Conservation (phyloP, 2,888 invertebrate genomes). For the Amiota communis region DNA sequence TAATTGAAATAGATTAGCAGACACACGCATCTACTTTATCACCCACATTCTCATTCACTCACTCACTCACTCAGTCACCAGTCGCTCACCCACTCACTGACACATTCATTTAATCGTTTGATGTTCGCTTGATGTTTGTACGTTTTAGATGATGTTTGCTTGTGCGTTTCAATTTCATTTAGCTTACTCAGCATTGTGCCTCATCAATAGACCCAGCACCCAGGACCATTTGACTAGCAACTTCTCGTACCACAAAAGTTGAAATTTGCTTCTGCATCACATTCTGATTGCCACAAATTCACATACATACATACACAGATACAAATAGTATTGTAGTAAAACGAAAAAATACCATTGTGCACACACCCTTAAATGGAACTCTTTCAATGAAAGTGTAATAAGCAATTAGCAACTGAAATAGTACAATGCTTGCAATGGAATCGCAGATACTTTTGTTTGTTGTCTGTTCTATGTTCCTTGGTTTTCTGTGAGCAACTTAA, state of each 20-base stretch:
- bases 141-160: conserved; percentile 42
- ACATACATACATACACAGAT: too few relatives aligned
- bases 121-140: conserved; percentile 42
- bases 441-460: too few relatives aligned
- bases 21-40: background rate
- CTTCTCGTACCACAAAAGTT: too few relatives aligned
- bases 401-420: background rate
- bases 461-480: too few relatives aligned
- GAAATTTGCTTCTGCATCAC: too few relatives aligned
- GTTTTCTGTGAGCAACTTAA: too few relatives aligned
- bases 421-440: too few relatives aligned
- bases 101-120: background rate
- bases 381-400: background rate
- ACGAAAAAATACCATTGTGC: conserved; percentile 35
- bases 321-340: background rate
- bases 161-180: conserved; percentile 19
- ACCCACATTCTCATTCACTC: too few relatives aligned
- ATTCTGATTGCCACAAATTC: too few relatives aligned
- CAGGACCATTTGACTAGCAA: too few relatives aligned
- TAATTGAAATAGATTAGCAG: conserved; percentile 47
- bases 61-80: conserved; percentile 14
- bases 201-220: too few relatives aligned
- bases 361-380: background rate
- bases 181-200: too few relatives aligned
- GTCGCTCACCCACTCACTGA: conserved; percentile 22